Evolutionary conservation across 2,113 vertebrate species (phyloP).

Genomic region (Dipodomys merriami): DNA sequence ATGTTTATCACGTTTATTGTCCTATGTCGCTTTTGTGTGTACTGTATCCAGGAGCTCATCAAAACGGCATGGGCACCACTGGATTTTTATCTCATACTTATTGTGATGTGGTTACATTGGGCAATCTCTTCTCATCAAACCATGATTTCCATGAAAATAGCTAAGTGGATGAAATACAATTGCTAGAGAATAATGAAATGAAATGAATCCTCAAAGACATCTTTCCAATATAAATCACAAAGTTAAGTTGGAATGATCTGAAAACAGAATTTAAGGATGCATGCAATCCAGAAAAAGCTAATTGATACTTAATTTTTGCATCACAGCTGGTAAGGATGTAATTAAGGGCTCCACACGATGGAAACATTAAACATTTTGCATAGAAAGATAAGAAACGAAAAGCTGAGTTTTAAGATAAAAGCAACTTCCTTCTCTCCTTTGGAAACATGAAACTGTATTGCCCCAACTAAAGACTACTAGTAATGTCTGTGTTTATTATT

Average conservation of each 20-base stretch:
- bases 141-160: slow-evolving; percentile 81
- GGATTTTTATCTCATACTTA: slow-evolving; percentile 78
- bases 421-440: slow-evolving; percentile 55
- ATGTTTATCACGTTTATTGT: slow-evolving; percentile 74
- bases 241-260: slow-evolving; percentile 74
- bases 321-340: slow-evolving; percentile 73
- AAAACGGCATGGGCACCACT: slow-evolving; percentile 58
- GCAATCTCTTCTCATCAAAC: slow-evolving; percentile 81
- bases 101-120: slow-evolving; percentile 74
- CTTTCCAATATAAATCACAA: slow-evolving; percentile 78
- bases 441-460: slow-evolving; percentile 63
- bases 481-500: slow-evolving; percentile 67
- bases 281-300: slow-evolving; percentile 69
- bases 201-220: slow-evolving; percentile 76
- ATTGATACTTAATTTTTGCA: slow-evolving; percentile 80
- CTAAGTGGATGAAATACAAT: slow-evolving; percentile 83
- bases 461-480: slow-evolving; percentile 72
- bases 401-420: slow-evolving; percentile 58
- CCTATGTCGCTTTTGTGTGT: slow-evolving; percentile 62
- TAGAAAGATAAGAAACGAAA: slow-evolving; percentile 66
- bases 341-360: slow-evolving; percentile 76
- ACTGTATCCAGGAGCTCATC: slow-evolving; percentile 71
- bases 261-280: slow-evolving; percentile 75
- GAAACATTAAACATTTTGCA: slow-evolving; percentile 69
- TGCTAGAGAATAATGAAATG: slow-evolving; percentile 82